Percentiles rank a stretch among this genome's conserved stretches.
phyloP scores from a whole-genome alignment of 2,113 vertebrate species.

The Eidolon helvum region DNA sequence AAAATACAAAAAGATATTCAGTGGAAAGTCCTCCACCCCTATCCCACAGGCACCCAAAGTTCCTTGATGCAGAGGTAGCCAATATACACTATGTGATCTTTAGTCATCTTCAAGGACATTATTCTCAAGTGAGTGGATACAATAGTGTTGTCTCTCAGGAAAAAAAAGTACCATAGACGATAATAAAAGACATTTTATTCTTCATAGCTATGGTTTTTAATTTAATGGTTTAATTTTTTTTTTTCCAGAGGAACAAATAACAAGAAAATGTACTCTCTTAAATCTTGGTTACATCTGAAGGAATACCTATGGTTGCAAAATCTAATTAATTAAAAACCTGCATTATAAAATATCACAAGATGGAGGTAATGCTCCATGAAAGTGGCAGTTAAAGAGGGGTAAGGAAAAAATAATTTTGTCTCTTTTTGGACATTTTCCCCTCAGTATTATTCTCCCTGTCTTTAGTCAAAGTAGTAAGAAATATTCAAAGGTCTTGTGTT shows the following conservation, averaged over 20 bases:
- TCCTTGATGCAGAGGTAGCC: background rate
- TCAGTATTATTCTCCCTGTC: background rate
- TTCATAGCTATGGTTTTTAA: slow-evolving; percentile 14
- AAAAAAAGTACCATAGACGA: background rate
- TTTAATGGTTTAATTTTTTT: slow-evolving; percentile 4
- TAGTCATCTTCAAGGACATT: background rate
- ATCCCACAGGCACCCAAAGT: background rate
- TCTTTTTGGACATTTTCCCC: background rate
- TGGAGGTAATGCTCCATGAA: slow-evolving; percentile 6
- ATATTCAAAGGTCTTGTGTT: background rate
- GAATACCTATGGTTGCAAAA: background rate
- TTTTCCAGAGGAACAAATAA: background rate
- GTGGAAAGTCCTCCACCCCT: background rate
- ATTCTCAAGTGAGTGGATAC: background rate
- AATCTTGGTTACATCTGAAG: background rate
- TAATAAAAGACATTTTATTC: background rate
- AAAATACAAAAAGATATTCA: background rate
- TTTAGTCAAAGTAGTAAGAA: background rate
- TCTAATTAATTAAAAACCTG: background rate
- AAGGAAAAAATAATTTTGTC: background rate
- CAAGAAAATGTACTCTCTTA: slow-evolving; percentile 40
- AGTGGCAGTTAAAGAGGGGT: background rate
- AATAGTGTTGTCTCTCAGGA: background rate
- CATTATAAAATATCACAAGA: slow-evolving; percentile 7
- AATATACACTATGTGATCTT: background rate